Evolutionary conservation across 2,797 vertebrate species (phyloP), one percentile per base, ranked within the genome.

Genomic region (Eospalax fontanierii): DNA sequence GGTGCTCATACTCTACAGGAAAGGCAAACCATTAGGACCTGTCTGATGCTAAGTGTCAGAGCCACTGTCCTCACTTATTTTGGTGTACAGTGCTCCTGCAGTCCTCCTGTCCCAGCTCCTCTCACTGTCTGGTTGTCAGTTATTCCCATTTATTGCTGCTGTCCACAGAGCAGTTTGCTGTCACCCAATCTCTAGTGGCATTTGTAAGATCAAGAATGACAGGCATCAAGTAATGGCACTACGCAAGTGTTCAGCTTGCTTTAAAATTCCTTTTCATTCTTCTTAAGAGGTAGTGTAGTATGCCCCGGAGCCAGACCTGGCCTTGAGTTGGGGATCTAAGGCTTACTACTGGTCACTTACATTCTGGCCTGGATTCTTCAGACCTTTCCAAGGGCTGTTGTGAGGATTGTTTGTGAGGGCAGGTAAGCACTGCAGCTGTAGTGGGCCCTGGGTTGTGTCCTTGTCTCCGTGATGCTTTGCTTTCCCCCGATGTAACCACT

Each of bases 11-110:
- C 59, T 86, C 54, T 66, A 6, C 68, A 12, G 33, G 46, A 57
- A 68, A 21, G 28, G 57, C 35, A 70, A 14, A 70, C n/a, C 68
- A 59, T 75, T 90, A 73, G 95, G 83, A 8, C 90, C 85, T 46
- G 18, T 38, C 38, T 12, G n/a, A 50, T 57, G 28, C 57, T 89
- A 35, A 40, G 12, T 30, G 10, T 57, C 30, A 26, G 35, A 59
- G 66, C 43, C 43, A 10, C 7, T 43, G 28, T 86, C 38, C 71
- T 10, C 26, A 74, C 57, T 74, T 28, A 5, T 30, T 75, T 92
- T 89, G 26, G n/a, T 2, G 1, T 54, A 10, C 70, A 6, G n/a
- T 12, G 6, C 26, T 61, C 6, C n/a, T 2, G 8, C 43, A 46
- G 10, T 50, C 19, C 43, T 21, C 59, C 59, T 33, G 63, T 26